Conservation (phyloP, 2,797 vertebrate species). For the Artibeus jamaicensis region DNA sequence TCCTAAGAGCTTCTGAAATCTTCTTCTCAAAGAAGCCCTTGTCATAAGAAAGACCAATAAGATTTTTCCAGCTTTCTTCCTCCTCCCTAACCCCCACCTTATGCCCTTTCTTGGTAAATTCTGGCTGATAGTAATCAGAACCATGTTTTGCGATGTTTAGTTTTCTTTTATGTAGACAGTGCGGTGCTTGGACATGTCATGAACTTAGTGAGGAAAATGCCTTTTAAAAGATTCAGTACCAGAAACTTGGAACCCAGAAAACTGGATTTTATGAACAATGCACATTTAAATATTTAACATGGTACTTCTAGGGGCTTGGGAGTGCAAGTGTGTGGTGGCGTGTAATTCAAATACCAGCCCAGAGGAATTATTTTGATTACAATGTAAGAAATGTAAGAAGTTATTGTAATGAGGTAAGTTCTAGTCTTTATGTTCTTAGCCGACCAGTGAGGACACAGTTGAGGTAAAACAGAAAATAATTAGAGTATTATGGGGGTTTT, state of each 20-base stretch:
- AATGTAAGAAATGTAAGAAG: slow-evolving; percentile 38
- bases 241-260: slow-evolving; percentile 41
- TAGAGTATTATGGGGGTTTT: slow-evolving; percentile 60
- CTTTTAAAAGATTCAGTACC: slow-evolving; percentile 49
- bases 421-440: slow-evolving; percentile 65
- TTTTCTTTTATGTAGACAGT: slow-evolving; percentile 6
- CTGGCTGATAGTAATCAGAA: not conserved
- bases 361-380: slow-evolving; percentile 17
- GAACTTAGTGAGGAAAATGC: slow-evolving; percentile 41
- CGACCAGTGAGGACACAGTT: slow-evolving; percentile 60
- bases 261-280: slow-evolving; percentile 38
- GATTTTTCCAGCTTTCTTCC: not conserved
- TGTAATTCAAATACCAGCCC: slow-evolving; percentile 66
- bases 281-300: slow-evolving; percentile 60
- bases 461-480: slow-evolving; percentile 68
- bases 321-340: not conserved
- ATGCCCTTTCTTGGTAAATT: not conserved
- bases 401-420: slow-evolving; percentile 71
- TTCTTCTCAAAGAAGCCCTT: slow-evolving; percentile 31
- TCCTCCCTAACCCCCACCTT: not conserved
- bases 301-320: not conserved
- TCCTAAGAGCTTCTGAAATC: slow-evolving; percentile 60
- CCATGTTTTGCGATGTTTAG: not conserved
- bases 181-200: not conserved
- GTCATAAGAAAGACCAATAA: slow-evolving; percentile 12